These are phyloP conservation scores for Ctenomys sociabilis DNA, from an alignment of 2,113 vertebrate genomes.

Conservation along the genomic window DNA sequence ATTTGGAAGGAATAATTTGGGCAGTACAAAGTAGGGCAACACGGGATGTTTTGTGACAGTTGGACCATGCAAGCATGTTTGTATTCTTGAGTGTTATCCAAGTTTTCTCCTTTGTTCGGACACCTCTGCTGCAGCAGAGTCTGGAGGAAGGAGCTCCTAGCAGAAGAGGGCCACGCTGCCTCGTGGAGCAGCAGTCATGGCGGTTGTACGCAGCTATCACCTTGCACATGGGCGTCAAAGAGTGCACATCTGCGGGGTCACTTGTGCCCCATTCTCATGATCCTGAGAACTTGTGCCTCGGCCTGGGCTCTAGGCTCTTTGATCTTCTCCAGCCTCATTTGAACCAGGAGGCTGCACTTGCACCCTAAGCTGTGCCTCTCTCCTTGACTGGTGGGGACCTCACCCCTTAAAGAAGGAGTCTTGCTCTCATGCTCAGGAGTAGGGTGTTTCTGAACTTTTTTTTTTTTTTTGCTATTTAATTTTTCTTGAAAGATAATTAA, in stretches of 20 bases:
- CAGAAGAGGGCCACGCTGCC: neutral
- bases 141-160: neutral
- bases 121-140: neutral
- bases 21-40: neutral
- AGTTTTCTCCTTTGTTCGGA: neutral
- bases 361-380: neutral
- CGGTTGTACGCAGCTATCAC: neutral
- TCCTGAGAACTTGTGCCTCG: neutral
- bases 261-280: neutral
- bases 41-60: neutral
- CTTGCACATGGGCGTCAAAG: neutral
- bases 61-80: neutral
- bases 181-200: neutral
- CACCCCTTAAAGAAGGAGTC: neutral
- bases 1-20: neutral
- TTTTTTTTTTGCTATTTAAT: no score
- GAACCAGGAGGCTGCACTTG: no score
- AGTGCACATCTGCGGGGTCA: neutral
- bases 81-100: neutral
- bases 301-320: neutral
- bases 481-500: no score
- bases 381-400: neutral
- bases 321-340: neutral
- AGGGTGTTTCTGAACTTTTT: neutral
- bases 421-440: neutral